Evolutionary conservation across 2,888 invertebrate genomes (phyloP), one percentile per base, ranked within the genome.

Genomic region (Torymus auratus): DNA sequence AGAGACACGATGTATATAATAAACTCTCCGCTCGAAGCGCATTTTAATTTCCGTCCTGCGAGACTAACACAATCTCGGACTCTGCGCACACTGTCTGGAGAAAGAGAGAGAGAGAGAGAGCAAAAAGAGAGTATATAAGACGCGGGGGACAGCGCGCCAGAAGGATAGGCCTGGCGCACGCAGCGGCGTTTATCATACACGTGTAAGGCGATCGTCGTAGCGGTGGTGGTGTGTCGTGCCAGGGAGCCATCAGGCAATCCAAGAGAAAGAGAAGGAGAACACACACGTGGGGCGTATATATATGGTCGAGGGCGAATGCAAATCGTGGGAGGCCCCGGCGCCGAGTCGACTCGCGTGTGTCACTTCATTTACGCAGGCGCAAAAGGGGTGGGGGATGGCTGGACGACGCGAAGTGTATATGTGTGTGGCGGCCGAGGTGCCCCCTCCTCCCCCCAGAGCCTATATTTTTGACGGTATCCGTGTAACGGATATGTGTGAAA

Each of bases 221-320:
- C 7, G 23, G 13, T 64, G 15, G 13, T 52, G 55, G 70, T 69
- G 81, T 84, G 83, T 83, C 90, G 89, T 90, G 90, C 83, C 87
- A 88, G 86, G 84, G 81, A 86, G 86, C 88, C 87, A 90, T 90
- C 89, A 89, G 83, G 80, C 41, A 10, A 41, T 41, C 7, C 41
- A 41, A 41, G 41, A 41, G 41, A 41, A 10, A 41, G 41, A 41
- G 7, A 41, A 41, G 41, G 41, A 41, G 41, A 41, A 41, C 41
- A 41, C 41, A 41, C 41, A 41, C 68, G 23, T 62, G 13, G 70
- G 64, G 20, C 28, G 72, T 20, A 55, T 53, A 50, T 23, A 5
- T 14, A 1, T 23, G 10, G 12, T 17, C 53, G 41, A 28, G 41
- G 41, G 69, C 82, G 84, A 86, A 86, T 85, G 86, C 84, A 84